phyloP scores from a whole-genome alignment of 1,140 invertebrate species.

The Eurytemora carolleeae region DNA sequence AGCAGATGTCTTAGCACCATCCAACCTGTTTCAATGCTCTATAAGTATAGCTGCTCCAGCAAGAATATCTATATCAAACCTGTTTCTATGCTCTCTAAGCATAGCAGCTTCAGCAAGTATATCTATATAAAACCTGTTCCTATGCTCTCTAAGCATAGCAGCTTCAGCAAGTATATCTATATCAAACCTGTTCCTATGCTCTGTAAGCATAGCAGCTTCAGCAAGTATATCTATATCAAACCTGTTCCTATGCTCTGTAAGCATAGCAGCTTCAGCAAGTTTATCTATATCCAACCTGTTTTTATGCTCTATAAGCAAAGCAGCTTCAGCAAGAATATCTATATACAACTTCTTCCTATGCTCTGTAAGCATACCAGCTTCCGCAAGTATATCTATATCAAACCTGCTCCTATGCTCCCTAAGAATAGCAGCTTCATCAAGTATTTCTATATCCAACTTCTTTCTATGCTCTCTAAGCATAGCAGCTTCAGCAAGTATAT shows the following conservation, averaged over 20 bases:
- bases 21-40: too few relatives aligned
- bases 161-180: conserved; percentile 3
- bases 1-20: too few relatives aligned
- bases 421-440: conserved; percentile 5
- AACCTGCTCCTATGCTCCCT: conserved; percentile 82
- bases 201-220: too few relatives aligned
- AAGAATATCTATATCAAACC: too few relatives aligned
- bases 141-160: conserved; percentile 38
- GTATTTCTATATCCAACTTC: conserved; percentile 4
- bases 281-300: conserved; percentile 80
- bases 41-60: too few relatives aligned
- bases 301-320: conserved; percentile 55
- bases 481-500: conserved; percentile 2
- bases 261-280: too few relatives aligned
- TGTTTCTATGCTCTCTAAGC: conserved; percentile 67
- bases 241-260: conserved; percentile 83
- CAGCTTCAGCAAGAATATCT: conserved; percentile 2
- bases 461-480: conserved; percentile 43
- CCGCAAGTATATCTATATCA: conserved; percentile 29
- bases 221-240: too few relatives aligned
- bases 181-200: too few relatives aligned
- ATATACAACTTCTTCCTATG: conserved; percentile 75
- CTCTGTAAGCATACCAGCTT: conserved; percentile 34
- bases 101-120: conserved; percentile 4
- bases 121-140: not conserved